Conservation (phyloP, 2,888 invertebrate species). For the Caenorhabditis drosophilae region DNA sequence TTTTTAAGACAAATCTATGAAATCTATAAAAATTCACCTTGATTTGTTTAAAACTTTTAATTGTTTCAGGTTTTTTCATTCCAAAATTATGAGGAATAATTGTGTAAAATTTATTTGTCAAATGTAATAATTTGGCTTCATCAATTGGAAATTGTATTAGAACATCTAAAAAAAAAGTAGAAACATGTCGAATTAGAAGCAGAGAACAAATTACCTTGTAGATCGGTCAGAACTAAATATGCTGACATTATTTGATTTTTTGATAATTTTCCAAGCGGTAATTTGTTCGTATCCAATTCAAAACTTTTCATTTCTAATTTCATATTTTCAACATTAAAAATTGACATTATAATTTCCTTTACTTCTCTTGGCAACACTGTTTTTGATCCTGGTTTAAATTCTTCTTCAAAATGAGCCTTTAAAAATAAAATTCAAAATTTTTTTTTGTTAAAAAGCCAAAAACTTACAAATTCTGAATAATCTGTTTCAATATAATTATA, state of each 20-base stretch:
- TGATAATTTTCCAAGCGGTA: constrained; percentile 95
- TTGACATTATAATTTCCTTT: constrained; percentile 82
- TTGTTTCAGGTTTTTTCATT: constrained; percentile 80
- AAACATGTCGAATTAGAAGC: too few species aligned
- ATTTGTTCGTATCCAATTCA: constrained; percentile 94
- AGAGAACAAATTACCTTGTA: constrained; percentile 17
- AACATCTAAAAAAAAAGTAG: too few species aligned
- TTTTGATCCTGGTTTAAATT: constrained; percentile 72
- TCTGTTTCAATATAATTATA: constrained; percentile 90
- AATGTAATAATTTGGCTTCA: constrained; percentile 11
- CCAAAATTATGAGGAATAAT: constrained; percentile 95
- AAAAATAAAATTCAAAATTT: background rate
- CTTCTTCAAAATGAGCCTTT: constrained; percentile 10
- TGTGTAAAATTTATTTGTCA: constrained; percentile 80
- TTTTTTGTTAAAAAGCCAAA: too few species aligned
- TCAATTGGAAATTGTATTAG: too few species aligned
- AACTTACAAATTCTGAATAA: constrained; percentile 73
- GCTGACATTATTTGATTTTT: constrained; percentile 87
- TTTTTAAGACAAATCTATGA: background rate
- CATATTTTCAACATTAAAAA: constrained; percentile 91
- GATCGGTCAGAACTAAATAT: constrained; percentile 72
- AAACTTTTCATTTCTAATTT: constrained; percentile 90
- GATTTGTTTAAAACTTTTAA: constrained; percentile 81
- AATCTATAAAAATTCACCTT: constrained; percentile 66
- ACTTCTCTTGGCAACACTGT: constrained; percentile 78